phyloP scores from a whole-genome alignment of 2,797 vertebrate genomes.

The Pachyuromys duprasi region DNA sequence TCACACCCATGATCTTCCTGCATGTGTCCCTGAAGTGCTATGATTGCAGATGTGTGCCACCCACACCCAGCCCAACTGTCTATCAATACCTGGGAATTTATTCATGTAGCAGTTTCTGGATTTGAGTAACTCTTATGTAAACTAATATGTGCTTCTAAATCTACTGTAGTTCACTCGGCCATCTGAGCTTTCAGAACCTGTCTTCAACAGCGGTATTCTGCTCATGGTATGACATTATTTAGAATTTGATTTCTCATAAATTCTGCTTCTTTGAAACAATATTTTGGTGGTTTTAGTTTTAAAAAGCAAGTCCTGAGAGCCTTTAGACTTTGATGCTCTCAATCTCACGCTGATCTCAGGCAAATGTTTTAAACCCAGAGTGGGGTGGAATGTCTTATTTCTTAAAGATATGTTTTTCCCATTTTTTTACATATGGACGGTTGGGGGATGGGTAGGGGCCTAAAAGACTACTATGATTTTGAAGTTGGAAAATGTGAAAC shows the following conservation, averaged over 20 bases:
- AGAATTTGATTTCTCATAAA: constrained; percentile 44
- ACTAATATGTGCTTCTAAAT: constrained; percentile 31
- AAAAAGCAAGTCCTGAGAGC: not conserved
- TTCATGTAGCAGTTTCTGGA: not conserved
- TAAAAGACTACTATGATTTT: not conserved
- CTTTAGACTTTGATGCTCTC: not conserved
- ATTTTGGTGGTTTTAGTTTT: not conserved
- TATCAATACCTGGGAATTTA: not conserved
- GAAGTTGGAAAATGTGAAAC: not conserved
- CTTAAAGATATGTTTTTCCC: not conserved
- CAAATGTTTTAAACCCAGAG: not conserved
- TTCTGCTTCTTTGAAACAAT: not conserved
- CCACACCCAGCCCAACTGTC: not conserved
- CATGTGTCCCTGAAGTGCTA: not conserved
- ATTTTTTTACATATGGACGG: too few species aligned
- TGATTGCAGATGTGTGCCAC: not conserved
- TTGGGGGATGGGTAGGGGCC: not conserved
- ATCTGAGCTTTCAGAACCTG: not conserved
- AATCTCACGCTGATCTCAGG: not conserved
- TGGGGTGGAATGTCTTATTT: not conserved
- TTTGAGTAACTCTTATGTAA: constrained; percentile 9
- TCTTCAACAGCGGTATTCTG: constrained; percentile 1
- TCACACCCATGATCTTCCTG: not conserved
- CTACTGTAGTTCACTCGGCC: not conserved
- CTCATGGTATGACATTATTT: not conserved